phyloP scores from a whole-genome alignment of 2,888 invertebrate genomes.

The Platerodrilus igneus region DNA sequence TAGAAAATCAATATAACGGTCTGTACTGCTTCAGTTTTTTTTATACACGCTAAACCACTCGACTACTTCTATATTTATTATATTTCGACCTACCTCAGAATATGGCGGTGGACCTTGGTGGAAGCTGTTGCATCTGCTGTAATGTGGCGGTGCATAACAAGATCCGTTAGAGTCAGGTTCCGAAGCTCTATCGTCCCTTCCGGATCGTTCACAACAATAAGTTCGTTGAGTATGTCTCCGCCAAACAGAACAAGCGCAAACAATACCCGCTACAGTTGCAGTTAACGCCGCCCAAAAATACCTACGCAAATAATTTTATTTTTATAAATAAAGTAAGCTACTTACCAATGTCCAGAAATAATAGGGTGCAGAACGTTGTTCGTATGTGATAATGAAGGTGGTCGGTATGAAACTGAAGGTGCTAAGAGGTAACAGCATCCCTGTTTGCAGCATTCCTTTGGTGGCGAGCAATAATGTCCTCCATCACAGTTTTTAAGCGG shows the following conservation, averaged over 20 bases:
- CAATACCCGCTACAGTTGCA: slow-evolving; percentile 63
- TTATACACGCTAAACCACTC: too few species aligned
- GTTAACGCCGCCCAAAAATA: slow-evolving; percentile 57
- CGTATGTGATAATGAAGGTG: slow-evolving; percentile 50
- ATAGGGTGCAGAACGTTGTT: slow-evolving; percentile 60
- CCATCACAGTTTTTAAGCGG: slow-evolving; percentile 58
- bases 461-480: slow-evolving; percentile 65
- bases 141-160: slow-evolving; percentile 77
- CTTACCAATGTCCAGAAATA: slow-evolving; percentile 66
- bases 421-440: slow-evolving; percentile 53
- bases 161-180: slow-evolving; percentile 75
- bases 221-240: slow-evolving; percentile 49
- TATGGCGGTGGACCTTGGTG: slow-evolving; percentile 81
- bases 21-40: too few species aligned
- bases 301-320: slow-evolving; percentile 31
- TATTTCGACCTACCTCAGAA: slow-evolving; percentile 60
- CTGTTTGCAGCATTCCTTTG: slow-evolving; percentile 69
- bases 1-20: too few species aligned
- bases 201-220: slow-evolving; percentile 47
- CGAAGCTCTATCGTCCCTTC: slow-evolving; percentile 57
- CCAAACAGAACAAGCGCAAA: slow-evolving; percentile 66
- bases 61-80: too few species aligned
- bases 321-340: slow-evolving; percentile 28
- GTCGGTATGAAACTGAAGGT: slow-evolving; percentile 46
- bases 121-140: slow-evolving; percentile 78